Evolutionary conservation across 1,140 invertebrate species (phyloP), one percentile per base, ranked within the genome.

Genomic region (Atta colombica): DNA sequence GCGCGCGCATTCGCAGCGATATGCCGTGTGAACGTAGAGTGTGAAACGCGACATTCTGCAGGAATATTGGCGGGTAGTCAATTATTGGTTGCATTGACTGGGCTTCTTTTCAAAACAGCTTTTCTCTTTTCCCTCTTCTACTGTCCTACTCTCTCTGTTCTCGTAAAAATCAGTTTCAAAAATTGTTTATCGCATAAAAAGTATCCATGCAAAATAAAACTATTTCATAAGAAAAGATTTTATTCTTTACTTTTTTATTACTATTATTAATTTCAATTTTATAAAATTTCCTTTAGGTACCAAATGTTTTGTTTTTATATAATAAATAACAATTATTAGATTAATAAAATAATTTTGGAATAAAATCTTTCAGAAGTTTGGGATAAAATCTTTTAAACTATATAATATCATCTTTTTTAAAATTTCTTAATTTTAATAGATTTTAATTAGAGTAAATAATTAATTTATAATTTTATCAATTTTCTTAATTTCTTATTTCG

Each of bases 41-140:
- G 69, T 75, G 55, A 84, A 84, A 61, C 80, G 80, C 39, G 39
- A 75, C 69, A 28, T 84, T 51, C 69, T 74, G 55, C 80, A 84
- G 69, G n/a, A 75, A 84, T 84, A 84, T 84, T 84, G 69, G 53
- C 55, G 68, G 45, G 10, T 75, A 84, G 80, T 84, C 80, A 74
- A 84, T 84, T 84, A 84, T 84, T 55, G 69, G 55, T 51, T 61
- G 55, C 71, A 63, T 55, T 61, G 18, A 39, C n/a, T 84, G 55
- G 4, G 55, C 28, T 51, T 74, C 55, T 84, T 84, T 75, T 75
- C 39, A 63, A 84, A 74, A 84, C 80, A 60, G 51, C 61, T 80
- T 58, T 35, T 3, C 31, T 10, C 31, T 66, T 35, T 65, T 3
- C 31, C 8, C n/a, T 21, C 6, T 51, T 16, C 7, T 25, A 21